These are phyloP conservation scores for Yponomeuta sedellus DNA, from an alignment of 2,888 invertebrate genomes.

Conservation along the genomic window DNA sequence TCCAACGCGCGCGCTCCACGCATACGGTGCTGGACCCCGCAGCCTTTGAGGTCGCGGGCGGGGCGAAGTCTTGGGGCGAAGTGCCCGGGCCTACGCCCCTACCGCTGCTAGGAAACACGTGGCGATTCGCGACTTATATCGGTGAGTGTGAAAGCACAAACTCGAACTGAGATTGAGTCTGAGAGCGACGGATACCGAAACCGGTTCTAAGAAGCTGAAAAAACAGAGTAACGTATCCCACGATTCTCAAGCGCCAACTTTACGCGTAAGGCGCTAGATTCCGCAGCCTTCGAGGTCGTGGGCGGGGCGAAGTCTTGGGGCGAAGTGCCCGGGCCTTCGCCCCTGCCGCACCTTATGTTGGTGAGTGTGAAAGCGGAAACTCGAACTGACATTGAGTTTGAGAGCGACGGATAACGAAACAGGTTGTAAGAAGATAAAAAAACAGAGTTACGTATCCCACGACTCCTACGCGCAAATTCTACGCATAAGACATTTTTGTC, in stretches of 20 bases:
- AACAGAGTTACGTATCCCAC: too few species aligned
- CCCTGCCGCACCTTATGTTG: slow-evolving; percentile 77
- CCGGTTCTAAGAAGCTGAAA: too few species aligned
- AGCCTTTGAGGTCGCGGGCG: slow-evolving; percentile 41
- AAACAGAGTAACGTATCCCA: too few species aligned
- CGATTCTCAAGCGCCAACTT: slow-evolving; percentile 58
- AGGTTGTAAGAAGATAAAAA: too few species aligned
- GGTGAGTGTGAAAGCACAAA: slow-evolving; percentile 51
- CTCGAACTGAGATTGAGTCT: too few species aligned
- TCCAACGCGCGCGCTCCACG: slow-evolving; percentile 54
- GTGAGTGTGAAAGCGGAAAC: slow-evolving; percentile 43
- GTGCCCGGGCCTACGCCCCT: slow-evolving; percentile 78
- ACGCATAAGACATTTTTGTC: too few species aligned
- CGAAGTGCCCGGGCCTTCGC: slow-evolving; percentile 77
- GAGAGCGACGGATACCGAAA: too few species aligned
- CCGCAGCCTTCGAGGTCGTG: slow-evolving; percentile 44
- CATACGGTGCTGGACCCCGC: slow-evolving; percentile 43
- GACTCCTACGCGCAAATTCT: too few species aligned
- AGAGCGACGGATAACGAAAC: too few species aligned
- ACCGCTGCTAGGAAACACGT: slow-evolving; percentile 78
- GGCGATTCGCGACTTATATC: slow-evolving; percentile 78
- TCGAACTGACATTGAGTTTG: too few species aligned
- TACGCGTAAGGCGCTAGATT: slow-evolving; percentile 47
- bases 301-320: slow-evolving; percentile 64
- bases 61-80: slow-evolving; percentile 67